These are phyloP conservation scores for Orestias chungarensis DNA, from an alignment of 2,797 vertebrate genomes.

Conservation along the genomic window DNA sequence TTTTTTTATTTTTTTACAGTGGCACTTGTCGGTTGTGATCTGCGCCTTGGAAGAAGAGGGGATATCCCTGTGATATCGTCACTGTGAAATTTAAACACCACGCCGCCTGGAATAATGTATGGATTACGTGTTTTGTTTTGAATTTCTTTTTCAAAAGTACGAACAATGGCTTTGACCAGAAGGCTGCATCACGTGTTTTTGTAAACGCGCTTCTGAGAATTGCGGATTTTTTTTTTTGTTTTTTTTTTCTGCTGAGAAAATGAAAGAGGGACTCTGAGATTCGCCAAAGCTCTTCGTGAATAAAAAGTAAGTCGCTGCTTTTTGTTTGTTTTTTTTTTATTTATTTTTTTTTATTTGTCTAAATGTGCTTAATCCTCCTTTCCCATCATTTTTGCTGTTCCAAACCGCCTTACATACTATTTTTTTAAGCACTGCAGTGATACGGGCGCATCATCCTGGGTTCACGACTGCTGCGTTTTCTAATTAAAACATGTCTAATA, in stretches of 20 bases:
- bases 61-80: slow-evolving; percentile 54
- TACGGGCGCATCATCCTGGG: slow-evolving; percentile 6
- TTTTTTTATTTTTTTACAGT: no score
- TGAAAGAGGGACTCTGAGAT: slow-evolving; percentile 57
- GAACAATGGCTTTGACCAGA: slow-evolving; percentile 64
- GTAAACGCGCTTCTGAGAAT: slow-evolving; percentile 83
- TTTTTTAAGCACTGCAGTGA: slow-evolving; percentile 6
- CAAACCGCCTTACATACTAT: slow-evolving; percentile 12
- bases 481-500: slow-evolving; percentile 41
- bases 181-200: slow-evolving; percentile 79
- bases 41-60: slow-evolving; percentile 53
- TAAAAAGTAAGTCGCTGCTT: slow-evolving; percentile 85
- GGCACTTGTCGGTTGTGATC: slow-evolving; percentile 64
- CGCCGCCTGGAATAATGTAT: slow-evolving; percentile 62
- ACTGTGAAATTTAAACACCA: slow-evolving; percentile 51
- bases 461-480: slow-evolving; percentile 27
- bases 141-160: slow-evolving; percentile 48
- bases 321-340: no score
- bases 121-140: slow-evolving; percentile 76
- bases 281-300: slow-evolving; percentile 54
- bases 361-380: neutral
- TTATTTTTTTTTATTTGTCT: slow-evolving; percentile 44
- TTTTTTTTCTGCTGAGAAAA: slow-evolving; percentile 52
- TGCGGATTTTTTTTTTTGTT: slow-evolving; percentile 85
- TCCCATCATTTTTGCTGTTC: neutral